Evolutionary conservation across 2,113 vertebrate species (phyloP), one percentile per base, ranked within the genome.

Genomic region (Pontoporia blainvillei): DNA sequence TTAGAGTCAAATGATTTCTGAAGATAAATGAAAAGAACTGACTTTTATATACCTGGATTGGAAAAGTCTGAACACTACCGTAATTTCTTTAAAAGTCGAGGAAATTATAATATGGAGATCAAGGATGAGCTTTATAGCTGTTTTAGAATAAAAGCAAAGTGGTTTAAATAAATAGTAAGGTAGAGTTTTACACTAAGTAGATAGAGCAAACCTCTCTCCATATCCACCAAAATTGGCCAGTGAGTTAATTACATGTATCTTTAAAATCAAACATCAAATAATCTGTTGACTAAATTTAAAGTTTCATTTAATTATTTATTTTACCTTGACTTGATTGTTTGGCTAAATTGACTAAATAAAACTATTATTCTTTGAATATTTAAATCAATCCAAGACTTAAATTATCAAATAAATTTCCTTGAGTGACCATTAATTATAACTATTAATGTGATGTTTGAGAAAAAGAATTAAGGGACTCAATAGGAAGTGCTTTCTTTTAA

Each of bases 341-440:
- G 64, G 8, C 15, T 96, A 96, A 96, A 95, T 93, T 93, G 91
- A 72, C 36, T 20, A 92, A 85, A 89, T 93, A 90, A 95, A 84
- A 78, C 46, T 91, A 84, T 86, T 76, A 86, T 83, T 49, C 36
- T 93, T 83, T 93, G 72, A 96, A 86, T 89, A 62, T 97, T 72
- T 88, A 44, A 95, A 93, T 89, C 54, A 95, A 93, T 41, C 20
- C 1, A 49, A 91, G n/a, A 73, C 72, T 94, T 94, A 95, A 94
- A 85, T 89, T 96, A 36, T 93, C 73, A 93, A 93, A 71, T 62
- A 91, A 57, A 79, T 90, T 95, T 96, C 66, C 34, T 61, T 61
- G n/a, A 82, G 66, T 88, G 49, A 91, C 15, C 29, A 94, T 97
- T 89, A 91, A 84, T 95, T 93, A 93, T 94, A 92, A 82, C 9